Percentiles rank a stretch among this genome's conserved stretches.
Evolutionary conservation across 30 jellyfish, hydroid and myxozoan genomes (phyloP).

Genomic region (Rhopilema esculentum): DNA sequence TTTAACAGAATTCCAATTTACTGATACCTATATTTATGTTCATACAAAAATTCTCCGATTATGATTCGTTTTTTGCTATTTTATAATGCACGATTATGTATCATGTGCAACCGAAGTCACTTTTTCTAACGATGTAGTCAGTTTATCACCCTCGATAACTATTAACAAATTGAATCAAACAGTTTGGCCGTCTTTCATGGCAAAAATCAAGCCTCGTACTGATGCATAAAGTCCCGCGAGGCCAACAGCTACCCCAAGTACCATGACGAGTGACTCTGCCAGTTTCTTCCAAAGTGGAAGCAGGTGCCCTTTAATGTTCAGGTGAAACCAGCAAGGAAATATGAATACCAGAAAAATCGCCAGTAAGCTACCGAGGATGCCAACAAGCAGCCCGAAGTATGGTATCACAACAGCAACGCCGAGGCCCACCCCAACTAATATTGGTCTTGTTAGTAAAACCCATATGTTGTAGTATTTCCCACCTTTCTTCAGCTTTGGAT

Average conservation of each 20-base stretch:
- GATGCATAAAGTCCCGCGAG: conserved; percentile 57
- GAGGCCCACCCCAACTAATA: conserved; percentile 45
- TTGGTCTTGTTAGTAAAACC: conserved; percentile 62
- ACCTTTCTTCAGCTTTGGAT: conserved; percentile 21
- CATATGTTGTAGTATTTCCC: conserved; percentile 38
- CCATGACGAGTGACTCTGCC: conserved; percentile 12
- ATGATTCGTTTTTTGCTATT: too few species aligned
- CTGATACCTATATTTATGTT: too few species aligned
- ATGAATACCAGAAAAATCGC: conserved; percentile 52
- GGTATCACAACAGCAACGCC: conserved; percentile 38
- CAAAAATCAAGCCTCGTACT: conserved; percentile 23
- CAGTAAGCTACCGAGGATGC: conserved; percentile 50
- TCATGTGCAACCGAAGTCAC: too few species aligned
- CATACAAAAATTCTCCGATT: too few species aligned
- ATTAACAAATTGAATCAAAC: background rate
- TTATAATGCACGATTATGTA: too few species aligned
- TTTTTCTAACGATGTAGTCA: too few species aligned
- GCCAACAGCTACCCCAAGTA: conserved; percentile 43
- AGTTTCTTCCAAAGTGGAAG: conserved; percentile 22
- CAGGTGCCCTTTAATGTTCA: conserved; percentile 36
- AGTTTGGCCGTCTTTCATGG: background rate
- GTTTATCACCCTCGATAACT: too few species aligned
- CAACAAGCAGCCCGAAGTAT: conserved; percentile 63
- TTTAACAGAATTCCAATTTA: too few species aligned
- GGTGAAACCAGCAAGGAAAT: conserved; percentile 52